phyloP scores from a whole-genome alignment of 2,113 vertebrate species.

The Periophthalmodon schlosseri region DNA sequence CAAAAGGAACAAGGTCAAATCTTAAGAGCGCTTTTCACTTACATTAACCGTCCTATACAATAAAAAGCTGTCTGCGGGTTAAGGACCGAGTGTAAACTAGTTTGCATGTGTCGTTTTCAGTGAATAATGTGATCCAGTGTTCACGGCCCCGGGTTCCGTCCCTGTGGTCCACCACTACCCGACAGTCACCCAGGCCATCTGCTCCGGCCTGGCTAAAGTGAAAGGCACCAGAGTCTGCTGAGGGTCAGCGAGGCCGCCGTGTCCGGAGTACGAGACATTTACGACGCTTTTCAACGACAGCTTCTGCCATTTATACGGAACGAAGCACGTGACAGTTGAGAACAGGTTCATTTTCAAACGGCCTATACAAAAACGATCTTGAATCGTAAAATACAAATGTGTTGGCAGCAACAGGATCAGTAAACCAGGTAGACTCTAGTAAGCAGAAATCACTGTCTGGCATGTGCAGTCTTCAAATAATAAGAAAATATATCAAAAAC shows the following conservation, averaged over 20 bases:
- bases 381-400: constrained; percentile 47
- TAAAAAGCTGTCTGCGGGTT: constrained; percentile 48
- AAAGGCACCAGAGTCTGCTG: constrained; percentile 81
- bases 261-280: constrained; percentile 43
- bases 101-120: constrained; percentile 36
- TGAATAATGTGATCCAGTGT: constrained; percentile 51
- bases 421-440: constrained; percentile 57
- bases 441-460: constrained; percentile 57
- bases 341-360: constrained; percentile 45
- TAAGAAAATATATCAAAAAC: constrained; percentile 26
- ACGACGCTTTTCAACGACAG: constrained; percentile 30
- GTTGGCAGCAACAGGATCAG: constrained; percentile 71
- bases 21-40: constrained; percentile 47
- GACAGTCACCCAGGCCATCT: constrained; percentile 51
- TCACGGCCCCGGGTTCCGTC: constrained; percentile 37
- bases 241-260: constrained; percentile 72
- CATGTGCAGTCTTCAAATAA: constrained; percentile 38
- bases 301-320: constrained; percentile 28
- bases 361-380: constrained; percentile 34
- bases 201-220: constrained; percentile 61
- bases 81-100: constrained; percentile 39
- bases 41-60: constrained; percentile 56
- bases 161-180: constrained; percentile 60
- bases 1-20: constrained; percentile 54
- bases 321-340: constrained; percentile 9